phyloP scores from a whole-genome alignment of 1,140 invertebrate species.

The Drosophila watanabei region DNA sequence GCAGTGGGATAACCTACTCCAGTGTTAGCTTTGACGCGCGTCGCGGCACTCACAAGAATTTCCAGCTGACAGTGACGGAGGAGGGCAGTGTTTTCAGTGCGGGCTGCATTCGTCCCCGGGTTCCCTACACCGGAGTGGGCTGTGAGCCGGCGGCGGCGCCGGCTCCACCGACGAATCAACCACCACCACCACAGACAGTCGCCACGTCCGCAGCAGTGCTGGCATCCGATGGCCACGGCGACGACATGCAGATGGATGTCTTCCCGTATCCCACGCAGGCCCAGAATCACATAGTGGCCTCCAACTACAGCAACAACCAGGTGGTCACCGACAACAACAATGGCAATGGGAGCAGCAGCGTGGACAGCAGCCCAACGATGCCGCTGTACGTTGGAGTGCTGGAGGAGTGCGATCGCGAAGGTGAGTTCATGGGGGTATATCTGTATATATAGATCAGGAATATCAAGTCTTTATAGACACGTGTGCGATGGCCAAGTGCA shows the following conservation, averaged over 20 bases:
- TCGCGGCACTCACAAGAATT: constrained; percentile 89
- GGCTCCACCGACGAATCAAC: constrained; percentile 5
- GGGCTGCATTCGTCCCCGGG: constrained; percentile 86
- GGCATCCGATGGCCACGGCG: constrained; percentile 44
- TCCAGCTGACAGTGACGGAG: constrained; percentile 91
- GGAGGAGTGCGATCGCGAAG: constrained; percentile 70
- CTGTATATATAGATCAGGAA: not conserved
- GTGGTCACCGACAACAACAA: constrained; percentile 52
- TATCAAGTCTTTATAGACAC: not conserved
- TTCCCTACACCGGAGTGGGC: constrained; percentile 55
- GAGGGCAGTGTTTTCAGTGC: constrained; percentile 88
- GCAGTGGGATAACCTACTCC: constrained; percentile 88
- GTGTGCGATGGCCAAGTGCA: constrained; percentile 8
- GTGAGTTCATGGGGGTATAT: constrained; percentile 42
- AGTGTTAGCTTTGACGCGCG: constrained; percentile 88
- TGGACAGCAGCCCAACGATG: constrained; percentile 69
- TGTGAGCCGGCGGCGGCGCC: constrained; percentile 35
- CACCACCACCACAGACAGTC: constrained; percentile 19
- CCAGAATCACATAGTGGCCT: constrained; percentile 71
- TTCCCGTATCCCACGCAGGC: constrained; percentile 77
- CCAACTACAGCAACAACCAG: constrained; percentile 72
- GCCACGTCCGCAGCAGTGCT: constrained; percentile 16
- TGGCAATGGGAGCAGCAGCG: constrained; percentile 51
- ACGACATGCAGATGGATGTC: constrained; percentile 64
- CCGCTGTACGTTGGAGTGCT: constrained; percentile 72